These are phyloP conservation scores for Andrena dorsata DNA, from an alignment of 2,888 invertebrate species.

Conservation along the genomic window DNA sequence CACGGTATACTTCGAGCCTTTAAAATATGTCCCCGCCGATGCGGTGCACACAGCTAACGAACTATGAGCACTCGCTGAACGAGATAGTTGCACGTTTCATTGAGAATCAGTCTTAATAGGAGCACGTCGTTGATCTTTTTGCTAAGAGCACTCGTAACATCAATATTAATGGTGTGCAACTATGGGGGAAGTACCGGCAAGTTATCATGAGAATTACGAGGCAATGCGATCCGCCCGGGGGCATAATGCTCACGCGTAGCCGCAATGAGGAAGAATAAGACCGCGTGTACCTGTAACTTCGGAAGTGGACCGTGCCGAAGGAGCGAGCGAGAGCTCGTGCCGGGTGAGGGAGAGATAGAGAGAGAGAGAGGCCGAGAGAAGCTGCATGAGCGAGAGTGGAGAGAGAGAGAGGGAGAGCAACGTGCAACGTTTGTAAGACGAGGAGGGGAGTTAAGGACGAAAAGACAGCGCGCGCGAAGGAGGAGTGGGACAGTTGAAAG, in stretches of 20 bases:
- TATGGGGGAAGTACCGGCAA: not conserved
- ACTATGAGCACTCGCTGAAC: not conserved
- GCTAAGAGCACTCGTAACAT: not conserved
- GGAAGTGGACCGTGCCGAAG: conserved; percentile 42
- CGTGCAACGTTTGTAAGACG: conserved; percentile 8
- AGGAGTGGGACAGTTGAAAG: conserved; percentile 43
- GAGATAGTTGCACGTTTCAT: conserved; percentile 5
- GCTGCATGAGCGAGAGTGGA: not conserved
- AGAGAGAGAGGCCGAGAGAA: not conserved
- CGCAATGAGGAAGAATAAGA: conserved; percentile 42
- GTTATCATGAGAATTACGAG: conserved; percentile 3
- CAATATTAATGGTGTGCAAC: not conserved
- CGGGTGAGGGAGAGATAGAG: not conserved
- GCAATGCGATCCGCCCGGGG: conserved; percentile 5
- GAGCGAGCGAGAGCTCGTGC: conserved; percentile 19
- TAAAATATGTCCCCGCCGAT: not conserved
- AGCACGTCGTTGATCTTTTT: conserved; percentile 3
- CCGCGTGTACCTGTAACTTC: conserved; percentile 56
- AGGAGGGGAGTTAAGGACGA: conserved; percentile 14
- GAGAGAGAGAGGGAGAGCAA: not conserved
- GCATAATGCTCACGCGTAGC: conserved; percentile 17
- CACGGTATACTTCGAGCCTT: not conserved
- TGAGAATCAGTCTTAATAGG: not conserved
- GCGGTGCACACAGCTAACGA: not conserved
- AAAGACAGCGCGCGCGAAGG: conserved; percentile 44